A percentile compares a stretch with the other conserved stretches of the same genome.
Conservation (phyloP, 2,113 vertebrate species). For the Mellivora capensis region DNA sequence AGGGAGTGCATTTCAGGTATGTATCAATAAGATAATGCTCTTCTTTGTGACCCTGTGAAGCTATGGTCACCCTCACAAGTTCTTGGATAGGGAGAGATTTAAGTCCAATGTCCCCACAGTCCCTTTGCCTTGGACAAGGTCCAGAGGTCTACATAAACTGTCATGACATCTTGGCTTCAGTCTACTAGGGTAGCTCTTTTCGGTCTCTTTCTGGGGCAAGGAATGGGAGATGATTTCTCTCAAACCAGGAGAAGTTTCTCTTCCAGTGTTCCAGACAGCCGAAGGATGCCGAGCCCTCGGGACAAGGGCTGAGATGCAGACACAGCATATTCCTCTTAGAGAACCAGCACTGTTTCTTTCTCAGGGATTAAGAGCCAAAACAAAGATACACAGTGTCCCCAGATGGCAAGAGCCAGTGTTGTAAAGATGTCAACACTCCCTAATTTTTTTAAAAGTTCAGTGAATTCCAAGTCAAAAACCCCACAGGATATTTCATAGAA, state of each 20-base stretch:
- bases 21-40: background rate
- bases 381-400: background rate
- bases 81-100: background rate
- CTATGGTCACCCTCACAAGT: background rate
- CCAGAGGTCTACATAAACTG: background rate
- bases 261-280: background rate
- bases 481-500: background rate
- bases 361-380: background rate
- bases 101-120: background rate
- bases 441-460: background rate
- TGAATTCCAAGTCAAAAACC: background rate
- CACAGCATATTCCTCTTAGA: background rate
- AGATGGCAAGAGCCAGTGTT: background rate
- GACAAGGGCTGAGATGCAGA: background rate
- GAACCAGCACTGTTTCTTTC: background rate
- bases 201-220: background rate
- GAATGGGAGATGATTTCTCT: background rate
- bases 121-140: no score
- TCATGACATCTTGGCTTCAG: background rate
- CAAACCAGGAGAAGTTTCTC: background rate
- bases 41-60: background rate
- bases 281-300: background rate
- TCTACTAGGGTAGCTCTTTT: background rate
- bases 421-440: background rate
- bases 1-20: background rate